phyloP scores from a whole-genome alignment of 2,888 invertebrate species.

The Muschampia plurimacula region DNA sequence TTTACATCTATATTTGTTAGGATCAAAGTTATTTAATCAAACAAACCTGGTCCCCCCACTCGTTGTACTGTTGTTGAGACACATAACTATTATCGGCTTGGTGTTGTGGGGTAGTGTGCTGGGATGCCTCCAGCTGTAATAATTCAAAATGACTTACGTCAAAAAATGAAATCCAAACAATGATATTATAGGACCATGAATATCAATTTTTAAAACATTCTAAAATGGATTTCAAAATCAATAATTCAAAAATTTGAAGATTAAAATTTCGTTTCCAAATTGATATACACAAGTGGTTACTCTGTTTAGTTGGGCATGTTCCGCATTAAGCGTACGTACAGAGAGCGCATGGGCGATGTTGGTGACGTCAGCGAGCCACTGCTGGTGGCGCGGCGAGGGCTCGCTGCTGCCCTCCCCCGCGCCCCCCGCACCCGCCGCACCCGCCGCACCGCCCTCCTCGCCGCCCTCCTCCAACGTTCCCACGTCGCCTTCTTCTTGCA shows the following conservation, averaged over 20 bases:
- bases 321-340: conserved; percentile 46
- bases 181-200: too few relatives aligned
- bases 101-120: conserved; percentile 58
- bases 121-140: conserved; percentile 50
- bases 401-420: conserved; percentile 52
- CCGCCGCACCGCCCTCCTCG: conserved; percentile 52
- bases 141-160: background rate
- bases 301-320: background rate
- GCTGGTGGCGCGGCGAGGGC: conserved; percentile 64
- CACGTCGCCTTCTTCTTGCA: conserved; percentile 72
- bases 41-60: conserved; percentile 25
- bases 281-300: background rate
- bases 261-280: too few relatives aligned
- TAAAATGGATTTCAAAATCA: too few relatives aligned
- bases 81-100: conserved; percentile 40
- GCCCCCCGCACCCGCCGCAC: conserved; percentile 42
- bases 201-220: too few relatives aligned
- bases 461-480: conserved; percentile 52
- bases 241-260: too few relatives aligned
- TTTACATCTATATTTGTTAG: too few relatives aligned
- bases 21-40: background rate
- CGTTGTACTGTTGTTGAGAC: conserved; percentile 44
- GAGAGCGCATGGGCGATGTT: conserved; percentile 52
- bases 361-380: conserved; percentile 66
- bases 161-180: too few relatives aligned